Evolutionary conservation across 2,113 vertebrate genomes (phyloP), one percentile per base, ranked within the genome.

Genomic region (Rhagologus leucostigma): DNA sequence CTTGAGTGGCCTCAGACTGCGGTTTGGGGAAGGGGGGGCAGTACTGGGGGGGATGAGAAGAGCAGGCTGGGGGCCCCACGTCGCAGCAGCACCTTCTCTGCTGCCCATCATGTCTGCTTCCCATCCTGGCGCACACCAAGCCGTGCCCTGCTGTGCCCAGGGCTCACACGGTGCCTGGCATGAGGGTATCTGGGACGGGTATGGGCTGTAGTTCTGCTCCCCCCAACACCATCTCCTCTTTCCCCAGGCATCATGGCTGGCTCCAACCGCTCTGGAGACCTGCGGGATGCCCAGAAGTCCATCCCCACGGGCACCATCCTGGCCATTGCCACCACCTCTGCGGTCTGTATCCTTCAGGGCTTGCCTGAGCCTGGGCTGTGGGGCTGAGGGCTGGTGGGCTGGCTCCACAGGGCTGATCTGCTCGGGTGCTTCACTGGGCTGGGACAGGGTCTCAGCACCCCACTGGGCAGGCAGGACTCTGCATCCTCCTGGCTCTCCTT

Each of bases 261-360:
- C 52, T 99, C 99, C 46, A 99, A 99, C 97, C 98, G 99, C 82
- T 99, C 99, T 0, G 99, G 99, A 89, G 99, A 99, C 92, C 98
- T 99, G 87, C 98, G 99, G n/a, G 99, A 99, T 23, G 99, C 99
- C 27, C 99, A 99, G 98, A 99, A 99, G 95, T 99, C 99, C 17
- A 99, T 99, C 90, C 99, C 99, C 59, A 97, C 99, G 0, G 99
- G 99, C 87, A 99, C 99, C 93, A 99, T 99, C 92, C 97, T 99
- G 94, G 99, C 99, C 95, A 99, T 99, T 7, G 99, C 98, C 97
- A 99, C 99, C 96, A 99, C 99, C 53, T 99, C 99, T 13, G 96
- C 98, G 1, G 99, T 99, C 97, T 99, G 99, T 99, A 99, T 99
- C 99, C 99, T 99, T 94, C 74, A 62, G 74, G 33, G 60, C 52